A percentile compares a stretch with the other conserved stretches of the same genome.
Evolutionary conservation across 2,888 invertebrate species (phyloP).

Genomic region (Drosophila melanosoma): DNA sequence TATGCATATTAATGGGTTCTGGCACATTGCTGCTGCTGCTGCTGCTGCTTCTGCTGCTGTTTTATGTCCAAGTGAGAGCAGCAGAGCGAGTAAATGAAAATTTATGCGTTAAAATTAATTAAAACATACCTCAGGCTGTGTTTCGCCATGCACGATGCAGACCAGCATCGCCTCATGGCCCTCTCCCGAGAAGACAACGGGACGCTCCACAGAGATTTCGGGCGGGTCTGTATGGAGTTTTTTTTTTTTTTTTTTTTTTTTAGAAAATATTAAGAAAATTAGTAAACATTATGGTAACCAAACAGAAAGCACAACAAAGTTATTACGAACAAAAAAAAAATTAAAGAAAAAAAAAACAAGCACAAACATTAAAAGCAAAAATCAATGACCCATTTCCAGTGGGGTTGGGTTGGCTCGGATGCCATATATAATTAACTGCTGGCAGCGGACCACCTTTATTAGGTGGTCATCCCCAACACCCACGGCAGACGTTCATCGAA

Average conservation of each 20-base stretch:
- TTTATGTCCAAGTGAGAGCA: conserved; percentile 65
- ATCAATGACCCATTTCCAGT: conserved; percentile 43
- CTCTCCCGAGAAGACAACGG: conserved; percentile 89
- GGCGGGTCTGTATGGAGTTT: conserved; percentile 82
- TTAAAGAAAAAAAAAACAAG: not conserved
- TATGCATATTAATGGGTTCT: conserved; percentile 45
- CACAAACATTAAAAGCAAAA: conserved; percentile 23
- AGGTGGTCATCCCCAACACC: not conserved
- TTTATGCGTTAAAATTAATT: conserved; percentile 71
- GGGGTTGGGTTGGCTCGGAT: conserved; percentile 7
- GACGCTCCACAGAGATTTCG: conserved; percentile 86
- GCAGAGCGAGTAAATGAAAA: conserved; percentile 67
- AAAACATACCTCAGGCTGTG: conserved; percentile 88
- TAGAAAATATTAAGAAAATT: conserved; percentile 55
- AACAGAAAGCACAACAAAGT: conserved; percentile 25
- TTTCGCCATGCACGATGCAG: conserved; percentile 89
- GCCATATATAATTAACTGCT: conserved; percentile 55
- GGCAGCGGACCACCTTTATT: conserved; percentile 8
- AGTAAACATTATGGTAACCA: conserved; percentile 60
- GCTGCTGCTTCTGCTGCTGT: conserved; percentile 42
- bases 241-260: not conserved
- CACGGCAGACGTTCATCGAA: conserved; percentile 50
- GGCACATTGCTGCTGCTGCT: conserved; percentile 43
- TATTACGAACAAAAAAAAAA: conserved; percentile 5
- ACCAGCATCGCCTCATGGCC: conserved; percentile 89